Evolutionary conservation across 2,797 vertebrate species (phyloP), one percentile per base, ranked within the genome.

Genomic region (Danio aesculapii): DNA sequence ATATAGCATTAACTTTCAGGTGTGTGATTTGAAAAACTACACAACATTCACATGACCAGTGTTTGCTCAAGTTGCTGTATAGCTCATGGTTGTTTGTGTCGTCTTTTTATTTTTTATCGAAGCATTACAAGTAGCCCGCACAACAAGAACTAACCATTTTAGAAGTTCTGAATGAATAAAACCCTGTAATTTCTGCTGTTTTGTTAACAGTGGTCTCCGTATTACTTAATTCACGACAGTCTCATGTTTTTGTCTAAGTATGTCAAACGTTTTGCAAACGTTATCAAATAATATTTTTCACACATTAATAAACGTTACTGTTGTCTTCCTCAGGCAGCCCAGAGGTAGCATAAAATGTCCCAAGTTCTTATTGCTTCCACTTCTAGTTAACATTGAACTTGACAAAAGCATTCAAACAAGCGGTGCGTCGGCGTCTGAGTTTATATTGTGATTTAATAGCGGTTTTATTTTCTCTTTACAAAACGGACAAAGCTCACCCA

Each of bases 331-430:
- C 44, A 70, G 68, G n/a, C 70, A 52, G 61, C 59, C 55, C 21
- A 80, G 49, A 39, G 66, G 57, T 12, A 46, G 58, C 52, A 83
- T 85, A 83, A 83, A 86, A 52, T 14, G 52, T 12, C 67, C 67
- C 30, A 77, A 49, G 68, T 43, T 66, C 59, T 84, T 86, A 30
- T 30, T 30, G 75, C 67, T 75, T 77, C 66, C 83, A 74, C 87
- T 87, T 87, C 85, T 88, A 82, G 88, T 90, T 90, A 91, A 91
- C 89, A 91, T 89, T 92, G 89, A 92, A 93, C 91, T 92, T 92
- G 91, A 92, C 89, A 88, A 83, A 79, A 70, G 81, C 83, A 47
- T 85, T 72, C 61, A 59, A 86, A 84, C 77, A 90, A 90, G 90
- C 82, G 87, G 85, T 81, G 75, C 64, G 85, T 83, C 84, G 88